Evolutionary conservation across 2,888 invertebrate genomes (phyloP).

Genomic region (Latheticus oryzae): DNA sequence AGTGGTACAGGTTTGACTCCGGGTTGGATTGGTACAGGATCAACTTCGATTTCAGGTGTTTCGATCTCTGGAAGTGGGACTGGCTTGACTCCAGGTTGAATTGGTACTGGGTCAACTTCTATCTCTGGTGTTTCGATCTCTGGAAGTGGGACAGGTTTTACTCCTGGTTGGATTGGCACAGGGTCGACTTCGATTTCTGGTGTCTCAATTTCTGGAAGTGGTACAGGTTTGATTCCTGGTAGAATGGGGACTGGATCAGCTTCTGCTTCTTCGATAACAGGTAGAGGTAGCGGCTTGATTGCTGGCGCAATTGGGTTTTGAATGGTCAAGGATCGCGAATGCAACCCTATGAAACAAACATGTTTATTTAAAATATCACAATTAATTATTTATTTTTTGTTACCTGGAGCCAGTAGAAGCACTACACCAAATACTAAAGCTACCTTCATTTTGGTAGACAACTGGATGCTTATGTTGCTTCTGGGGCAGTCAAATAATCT

Average conservation of each 20-base stretch:
- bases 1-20: conserved; percentile 6
- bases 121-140: conserved; percentile 16
- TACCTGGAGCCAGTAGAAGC: conserved; percentile 38
- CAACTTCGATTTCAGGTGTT: conserved; percentile 16
- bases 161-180: conserved; percentile 13
- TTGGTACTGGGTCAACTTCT: conserved; percentile 15
- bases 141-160: conserved; percentile 22
- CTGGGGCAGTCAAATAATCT: neutral
- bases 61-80: conserved; percentile 15
- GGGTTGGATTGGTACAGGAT: conserved; percentile 7
- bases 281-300: conserved; percentile 12
- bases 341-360: conserved; percentile 3
- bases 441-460: conserved; percentile 34
- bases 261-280: conserved; percentile 19
- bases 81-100: conserved; percentile 15
- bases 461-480: conserved; percentile 3
- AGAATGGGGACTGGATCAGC: conserved; percentile 8
- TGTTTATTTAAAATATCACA: conserved; percentile 8
- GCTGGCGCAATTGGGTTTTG: conserved; percentile 20
- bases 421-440: conserved; percentile 37
- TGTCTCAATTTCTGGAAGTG: neutral
- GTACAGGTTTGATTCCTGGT: conserved; percentile 8
- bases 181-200: conserved; percentile 2
- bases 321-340: conserved; percentile 8
- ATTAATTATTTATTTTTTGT: conserved; percentile 14